phyloP scores from a whole-genome alignment of 2,797 vertebrate species.

The Falco berigora region DNA sequence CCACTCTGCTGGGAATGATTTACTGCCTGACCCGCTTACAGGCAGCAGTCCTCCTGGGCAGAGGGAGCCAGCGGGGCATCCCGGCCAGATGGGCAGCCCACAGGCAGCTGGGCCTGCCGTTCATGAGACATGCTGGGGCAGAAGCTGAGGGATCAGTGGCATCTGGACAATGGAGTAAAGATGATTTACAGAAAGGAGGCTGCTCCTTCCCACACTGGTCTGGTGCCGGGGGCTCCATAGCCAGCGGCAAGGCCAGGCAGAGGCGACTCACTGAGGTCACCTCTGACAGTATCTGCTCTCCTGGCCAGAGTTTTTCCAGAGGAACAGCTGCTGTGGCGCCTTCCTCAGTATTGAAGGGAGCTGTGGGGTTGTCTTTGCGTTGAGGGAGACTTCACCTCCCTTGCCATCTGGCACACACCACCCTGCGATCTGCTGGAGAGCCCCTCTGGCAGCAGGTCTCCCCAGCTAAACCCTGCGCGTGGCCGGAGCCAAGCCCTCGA shows the following conservation, averaged over 20 bases:
- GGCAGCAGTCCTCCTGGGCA: neutral
- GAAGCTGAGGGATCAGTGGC: neutral
- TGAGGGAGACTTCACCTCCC: neutral
- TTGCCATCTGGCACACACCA: neutral
- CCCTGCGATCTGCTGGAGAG: neutral
- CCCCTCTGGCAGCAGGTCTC: neutral
- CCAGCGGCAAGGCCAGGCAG: neutral
- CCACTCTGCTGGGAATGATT: neutral
- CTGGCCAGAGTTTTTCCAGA: neutral
- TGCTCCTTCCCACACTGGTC: neutral
- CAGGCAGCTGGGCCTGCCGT: neutral
- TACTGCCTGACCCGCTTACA: neutral
- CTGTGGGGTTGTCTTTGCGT: neutral
- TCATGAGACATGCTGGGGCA: neutral
- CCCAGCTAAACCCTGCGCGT: rapidly evolving
- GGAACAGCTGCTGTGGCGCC: neutral
- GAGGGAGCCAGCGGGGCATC: neutral
- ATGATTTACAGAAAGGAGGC: neutral
- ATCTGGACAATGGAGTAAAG: neutral
- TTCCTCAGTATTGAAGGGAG: neutral
- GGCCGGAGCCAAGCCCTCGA: neutral
- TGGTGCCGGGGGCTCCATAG: neutral
- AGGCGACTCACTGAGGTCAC: neutral
- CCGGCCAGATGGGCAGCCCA: neutral
- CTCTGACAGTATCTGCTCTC: neutral